Base-by-base conservation (phyloP, 2,113 vertebrate genomes). In the Cisticola juncidis region DNA sequence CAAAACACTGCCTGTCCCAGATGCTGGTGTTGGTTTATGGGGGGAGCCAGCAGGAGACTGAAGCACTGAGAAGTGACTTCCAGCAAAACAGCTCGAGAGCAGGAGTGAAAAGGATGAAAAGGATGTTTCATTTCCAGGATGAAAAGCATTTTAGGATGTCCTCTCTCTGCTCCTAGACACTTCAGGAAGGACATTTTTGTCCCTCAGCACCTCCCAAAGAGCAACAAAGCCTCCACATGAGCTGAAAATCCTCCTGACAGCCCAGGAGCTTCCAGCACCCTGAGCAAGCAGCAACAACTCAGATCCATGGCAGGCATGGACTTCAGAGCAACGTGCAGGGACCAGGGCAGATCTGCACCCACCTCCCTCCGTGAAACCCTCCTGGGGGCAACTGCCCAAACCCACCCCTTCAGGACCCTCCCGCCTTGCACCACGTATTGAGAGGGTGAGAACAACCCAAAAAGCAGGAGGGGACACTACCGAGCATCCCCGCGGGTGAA, bases 401-500 rank as follows among this genome's bases (percentile, higher is more conserved):
- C 17, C 53, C 28, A 21, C 4, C 36, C 35, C 70, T 57, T 17
- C 1, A 9, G 61, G 22, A 86, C 31, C 42, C 7, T 4, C 47
- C 58, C 0, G 1, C 15, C 61, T 48, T 1, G 0, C 26, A 1
- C 5, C 5, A 0, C 0, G 0, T 3, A 25, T 4, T 21, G 44
- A 36, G 21, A 58, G 29, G 14, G 9, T 0, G 0, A 73, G n/a
- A 38, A 35, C 11, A 44, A 26, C 47, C 35, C 69, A 12, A 76
- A 85, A 77, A n/a, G 9, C 18, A 15, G 23, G 44, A 73, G 11
- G 6, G 28, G 22, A 74, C 48, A 12, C 65, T 1, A 2, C 9
- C 0, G 1, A 71, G 57, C 53, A 71, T 11, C 44, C 42, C 28
- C 33, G 4, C 0, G 25, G 33, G 10, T 17, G 21, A 28, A 45